phyloP scores from a whole-genome alignment of 2,888 invertebrate genomes.

The Temnothorax unifasciatus region DNA sequence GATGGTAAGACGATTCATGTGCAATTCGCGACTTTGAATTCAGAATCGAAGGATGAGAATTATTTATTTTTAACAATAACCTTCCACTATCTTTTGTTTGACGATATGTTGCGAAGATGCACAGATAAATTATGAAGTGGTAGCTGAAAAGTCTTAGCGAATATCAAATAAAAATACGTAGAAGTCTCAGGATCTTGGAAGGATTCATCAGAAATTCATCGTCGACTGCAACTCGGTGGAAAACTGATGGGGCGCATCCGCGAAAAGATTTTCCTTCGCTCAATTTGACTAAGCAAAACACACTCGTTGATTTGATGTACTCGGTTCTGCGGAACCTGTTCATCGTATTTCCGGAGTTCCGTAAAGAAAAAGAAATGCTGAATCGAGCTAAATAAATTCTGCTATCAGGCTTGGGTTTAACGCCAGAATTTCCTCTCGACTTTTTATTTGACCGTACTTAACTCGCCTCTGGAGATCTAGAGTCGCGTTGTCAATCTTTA shows the following conservation, averaged over 20 bases:
- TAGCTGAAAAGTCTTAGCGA: background rate
- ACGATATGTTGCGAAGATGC: background rate
- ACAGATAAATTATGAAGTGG: background rate
- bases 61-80: constrained; percentile 4
- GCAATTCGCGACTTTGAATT: background rate
- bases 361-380: constrained; percentile 42
- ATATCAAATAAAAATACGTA: constrained; percentile 14
- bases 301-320: constrained; percentile 13
- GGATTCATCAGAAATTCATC: constrained; percentile 33
- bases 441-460: constrained; percentile 36
- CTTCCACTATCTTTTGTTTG: background rate
- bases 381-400: constrained; percentile 56
- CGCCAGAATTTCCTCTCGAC: constrained; percentile 36
- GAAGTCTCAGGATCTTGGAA: background rate
- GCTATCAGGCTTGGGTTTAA: constrained; percentile 55
- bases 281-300: constrained; percentile 28
- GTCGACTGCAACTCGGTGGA: background rate
- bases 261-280: constrained; percentile 20
- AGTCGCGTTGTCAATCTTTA: constrained; percentile 39
- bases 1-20: background rate
- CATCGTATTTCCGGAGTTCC: constrained; percentile 3
- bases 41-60: background rate
- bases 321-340: background rate
- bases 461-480: background rate
- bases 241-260: constrained; percentile 16